These are phyloP conservation scores for Heliothis peltigera DNA, from an alignment of 2,888 invertebrate species.

Conservation along the genomic window DNA sequence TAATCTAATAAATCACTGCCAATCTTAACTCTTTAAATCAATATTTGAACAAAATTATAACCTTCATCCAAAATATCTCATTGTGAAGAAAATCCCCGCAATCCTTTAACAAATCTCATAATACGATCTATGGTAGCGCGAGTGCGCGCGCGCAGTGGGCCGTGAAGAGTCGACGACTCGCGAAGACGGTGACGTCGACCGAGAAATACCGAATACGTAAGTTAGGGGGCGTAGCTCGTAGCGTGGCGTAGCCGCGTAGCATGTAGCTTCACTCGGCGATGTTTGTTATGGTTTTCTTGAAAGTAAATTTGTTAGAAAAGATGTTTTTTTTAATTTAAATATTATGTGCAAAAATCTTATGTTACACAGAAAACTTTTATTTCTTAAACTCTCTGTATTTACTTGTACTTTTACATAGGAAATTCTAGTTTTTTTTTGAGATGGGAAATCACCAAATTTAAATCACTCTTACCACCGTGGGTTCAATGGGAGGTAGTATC, in stretches of 20 bases:
- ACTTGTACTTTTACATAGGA: too few relatives aligned
- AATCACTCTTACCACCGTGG: too few relatives aligned
- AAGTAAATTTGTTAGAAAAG: not conserved
- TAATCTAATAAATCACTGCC: slow-evolving; percentile 1
- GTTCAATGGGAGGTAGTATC: too few relatives aligned
- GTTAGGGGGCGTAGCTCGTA: slow-evolving; percentile 62
- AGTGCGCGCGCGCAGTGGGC: slow-evolving; percentile 69
- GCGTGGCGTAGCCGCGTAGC: slow-evolving; percentile 53
- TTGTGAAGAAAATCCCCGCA: slow-evolving; percentile 65
- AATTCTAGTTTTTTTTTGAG: too few relatives aligned
- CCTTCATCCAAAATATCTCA: slow-evolving; percentile 49
- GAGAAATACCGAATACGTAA: slow-evolving; percentile 76
- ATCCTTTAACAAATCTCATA: slow-evolving; percentile 78
- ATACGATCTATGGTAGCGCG: slow-evolving; percentile 65
- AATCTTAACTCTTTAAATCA: slow-evolving; percentile 29
- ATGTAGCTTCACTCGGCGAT: slow-evolving; percentile 65
- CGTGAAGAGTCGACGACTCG: slow-evolving; percentile 71
- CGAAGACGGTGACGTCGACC: slow-evolving; percentile 68
- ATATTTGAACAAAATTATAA: slow-evolving; percentile 50
- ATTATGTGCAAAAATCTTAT: too few relatives aligned
- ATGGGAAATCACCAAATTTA: too few relatives aligned
- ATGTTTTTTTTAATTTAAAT: too few relatives aligned
- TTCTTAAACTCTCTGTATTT: too few relatives aligned
- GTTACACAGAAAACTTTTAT: too few relatives aligned
- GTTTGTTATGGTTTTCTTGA: slow-evolving; percentile 1